A percentile compares a stretch with the other conserved stretches of the same genome.
Evolutionary conservation across 2,113 vertebrate species (phyloP).

Genomic region (Elanoides forficatus): DNA sequence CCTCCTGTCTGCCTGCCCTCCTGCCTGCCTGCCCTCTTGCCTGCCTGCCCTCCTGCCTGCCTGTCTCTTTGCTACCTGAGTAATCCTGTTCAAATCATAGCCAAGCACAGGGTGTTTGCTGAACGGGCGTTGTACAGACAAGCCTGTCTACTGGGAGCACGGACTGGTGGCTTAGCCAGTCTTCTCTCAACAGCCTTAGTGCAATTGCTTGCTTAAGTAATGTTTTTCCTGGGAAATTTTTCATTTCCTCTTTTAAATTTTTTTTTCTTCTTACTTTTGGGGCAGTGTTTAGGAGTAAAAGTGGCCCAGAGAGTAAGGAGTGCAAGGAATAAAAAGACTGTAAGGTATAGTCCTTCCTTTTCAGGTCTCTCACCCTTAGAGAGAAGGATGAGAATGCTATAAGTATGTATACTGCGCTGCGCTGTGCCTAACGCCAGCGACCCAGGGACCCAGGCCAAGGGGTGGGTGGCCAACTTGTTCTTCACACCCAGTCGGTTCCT

Average conservation of each 20-base stretch:
- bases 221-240: background rate
- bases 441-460: background rate
- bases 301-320: background rate
- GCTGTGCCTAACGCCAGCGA: background rate
- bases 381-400: background rate
- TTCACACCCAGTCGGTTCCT: background rate
- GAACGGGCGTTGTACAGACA: background rate
- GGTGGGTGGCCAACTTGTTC: rapidly evolving
- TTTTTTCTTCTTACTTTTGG: background rate
- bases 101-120: background rate
- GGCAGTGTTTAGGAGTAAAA: background rate
- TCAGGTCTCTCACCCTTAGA: background rate
- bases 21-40: background rate
- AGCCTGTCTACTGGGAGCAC: background rate
- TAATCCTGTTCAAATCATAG: background rate
- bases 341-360: background rate
- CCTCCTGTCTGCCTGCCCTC: too few relatives aligned
- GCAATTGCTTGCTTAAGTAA: background rate
- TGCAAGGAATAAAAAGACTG: background rate
- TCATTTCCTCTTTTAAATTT: background rate
- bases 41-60: too few relatives aligned
- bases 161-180: background rate
- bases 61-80: background rate
- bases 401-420: too few relatives aligned
- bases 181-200: background rate